Base-by-base conservation (phyloP, 2,113 vertebrate genomes). In the Numenius arquata region DNA sequence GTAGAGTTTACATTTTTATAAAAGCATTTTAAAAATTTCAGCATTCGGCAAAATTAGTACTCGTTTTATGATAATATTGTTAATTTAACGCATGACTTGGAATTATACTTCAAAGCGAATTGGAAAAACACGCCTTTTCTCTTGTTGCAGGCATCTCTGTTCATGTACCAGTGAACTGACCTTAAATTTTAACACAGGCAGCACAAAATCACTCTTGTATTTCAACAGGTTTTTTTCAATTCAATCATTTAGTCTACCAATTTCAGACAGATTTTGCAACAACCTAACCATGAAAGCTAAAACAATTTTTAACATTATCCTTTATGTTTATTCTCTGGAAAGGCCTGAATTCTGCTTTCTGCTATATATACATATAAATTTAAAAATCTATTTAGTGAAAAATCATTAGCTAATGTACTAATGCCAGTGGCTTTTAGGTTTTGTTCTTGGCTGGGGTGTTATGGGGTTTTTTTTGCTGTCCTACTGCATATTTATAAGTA, bases 51-150 rank as follows among this genome's bases (percentile, higher is more conserved):
- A 95, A 98, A 98, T 98, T 97, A 98, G 68, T 85, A 96, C 95
- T 94, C 92, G 40, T 97, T 98, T 97, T 97, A 97, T 97, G 98
- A 98, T 98, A 98, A 98, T 98, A 94, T 53, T 98, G 85, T 97
- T 98, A 95, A 98, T 97, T 98, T 98, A 98, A 98, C 97, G 98
- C 98, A 98, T 98, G 97, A 98, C 96, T 98, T 98, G 93, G 91
- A 98, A 97, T 97, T 98, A 93, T 88, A 98, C 97, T 98, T 98
- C 98, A 98, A 98, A 98, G 97, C 59, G 75, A 97, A 97, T 95
- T 81, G 94, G 94, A 96, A 97, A 97, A 97, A 95, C 83, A 97
- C 56, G 81, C 72, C 91, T 97, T 89, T 97, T 92, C 76, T 92
- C 96, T 94, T 96, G 41, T 82, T 91, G 65, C 55, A 95, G 81